These are phyloP conservation scores for Acrocephalus arundinaceus DNA, from an alignment of 2,113 vertebrate species.

Conservation along the genomic window DNA sequence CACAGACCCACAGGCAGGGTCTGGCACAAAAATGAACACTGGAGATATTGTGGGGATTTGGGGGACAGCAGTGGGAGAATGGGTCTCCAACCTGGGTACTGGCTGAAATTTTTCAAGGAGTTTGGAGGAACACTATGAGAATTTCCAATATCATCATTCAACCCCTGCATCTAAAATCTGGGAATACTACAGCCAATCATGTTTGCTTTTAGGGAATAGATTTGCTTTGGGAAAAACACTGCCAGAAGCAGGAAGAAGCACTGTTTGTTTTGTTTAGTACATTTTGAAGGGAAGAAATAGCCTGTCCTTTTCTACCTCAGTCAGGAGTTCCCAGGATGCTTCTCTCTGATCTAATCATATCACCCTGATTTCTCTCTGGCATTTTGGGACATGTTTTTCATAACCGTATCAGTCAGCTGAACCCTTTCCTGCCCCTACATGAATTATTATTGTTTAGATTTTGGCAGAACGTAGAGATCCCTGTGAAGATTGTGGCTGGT, in stretches of 20 bases:
- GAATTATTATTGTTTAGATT: slow-evolving; percentile 18
- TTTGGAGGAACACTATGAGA: not conserved
- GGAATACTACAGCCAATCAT: not conserved
- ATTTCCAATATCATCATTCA: not conserved
- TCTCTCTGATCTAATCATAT: not conserved
- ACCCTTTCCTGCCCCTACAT: not conserved
- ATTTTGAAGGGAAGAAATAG: not conserved
- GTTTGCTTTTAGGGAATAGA: not conserved
- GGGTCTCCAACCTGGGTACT: not conserved
- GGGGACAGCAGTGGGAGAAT: not conserved
- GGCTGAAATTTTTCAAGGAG: not conserved
- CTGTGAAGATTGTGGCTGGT: not conserved
- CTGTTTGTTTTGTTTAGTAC: slow-evolving; percentile 7
- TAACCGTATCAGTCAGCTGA: not conserved
- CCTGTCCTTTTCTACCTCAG: not conserved
- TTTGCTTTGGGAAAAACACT: not conserved
- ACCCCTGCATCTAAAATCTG: not conserved
- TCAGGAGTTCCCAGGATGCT: not conserved
- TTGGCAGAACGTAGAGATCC: not conserved
- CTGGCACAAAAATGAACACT: not conserved
- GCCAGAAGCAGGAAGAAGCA: slow-evolving; percentile 12
- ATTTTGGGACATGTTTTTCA: not conserved
- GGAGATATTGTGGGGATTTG: not conserved
- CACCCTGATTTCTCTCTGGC: not conserved
- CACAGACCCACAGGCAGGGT: not conserved